Percentiles rank a stretch among this genome's conserved stretches.
Conservation (phyloP, 1,140 invertebrate genomes). For the Meloidogyne floridensis region DNA sequence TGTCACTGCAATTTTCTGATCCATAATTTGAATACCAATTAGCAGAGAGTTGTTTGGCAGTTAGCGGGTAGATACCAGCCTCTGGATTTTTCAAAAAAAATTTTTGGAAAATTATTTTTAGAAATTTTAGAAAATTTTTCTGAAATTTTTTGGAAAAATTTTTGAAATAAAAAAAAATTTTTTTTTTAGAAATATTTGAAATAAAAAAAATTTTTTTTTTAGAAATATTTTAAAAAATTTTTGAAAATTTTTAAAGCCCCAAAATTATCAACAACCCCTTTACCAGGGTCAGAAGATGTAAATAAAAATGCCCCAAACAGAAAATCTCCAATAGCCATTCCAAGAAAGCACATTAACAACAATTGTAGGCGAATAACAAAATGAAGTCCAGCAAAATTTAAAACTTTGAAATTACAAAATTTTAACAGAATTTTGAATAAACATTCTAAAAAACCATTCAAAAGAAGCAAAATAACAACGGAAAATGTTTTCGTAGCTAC, state of each 20-base stretch:
- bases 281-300: constrained; percentile 64
- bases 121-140: constrained; percentile 46
- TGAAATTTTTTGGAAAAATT: background rate
- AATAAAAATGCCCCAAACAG: constrained; percentile 80
- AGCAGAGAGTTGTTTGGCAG: constrained; percentile 76
- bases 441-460: constrained; percentile 70
- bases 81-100: constrained; percentile 69
- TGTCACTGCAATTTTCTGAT: constrained; percentile 71
- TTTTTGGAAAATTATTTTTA: background rate
- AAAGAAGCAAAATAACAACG: constrained; percentile 77
- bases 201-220: constrained; percentile 69
- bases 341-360: constrained; percentile 77
- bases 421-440: too few relatives aligned
- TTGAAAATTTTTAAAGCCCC: constrained; percentile 44
- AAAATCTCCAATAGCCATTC: constrained; percentile 85
- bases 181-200: constrained; percentile 67
- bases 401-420: constrained; percentile 68
- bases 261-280: background rate
- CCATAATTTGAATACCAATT: constrained; percentile 82
- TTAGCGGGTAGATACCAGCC: constrained; percentile 82
- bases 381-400: constrained; percentile 87
- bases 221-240: constrained; percentile 57
- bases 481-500: constrained; percentile 78
- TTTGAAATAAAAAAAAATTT: constrained; percentile 65
- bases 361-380: constrained; percentile 90